Evolutionary conservation across 2,113 vertebrate species (phyloP), one percentile per base, ranked within the genome.

Genomic region (Paracyprichromis sp.): DNA sequence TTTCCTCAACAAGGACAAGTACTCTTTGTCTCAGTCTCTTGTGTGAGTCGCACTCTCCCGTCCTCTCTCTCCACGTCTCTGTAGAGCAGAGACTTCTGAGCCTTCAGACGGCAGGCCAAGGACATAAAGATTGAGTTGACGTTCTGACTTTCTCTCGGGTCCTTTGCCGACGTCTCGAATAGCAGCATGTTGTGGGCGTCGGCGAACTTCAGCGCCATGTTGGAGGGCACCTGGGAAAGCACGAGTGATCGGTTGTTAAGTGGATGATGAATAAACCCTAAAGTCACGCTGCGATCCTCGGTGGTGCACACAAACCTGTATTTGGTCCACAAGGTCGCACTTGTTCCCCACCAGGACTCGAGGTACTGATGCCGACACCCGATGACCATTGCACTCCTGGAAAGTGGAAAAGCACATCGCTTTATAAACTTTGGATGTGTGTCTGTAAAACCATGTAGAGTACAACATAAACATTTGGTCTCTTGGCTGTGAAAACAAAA

Each of bases 121-220:
- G 98, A 98, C 98, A 99, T 99, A 96, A 99, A 99, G 95, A 99
- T 99, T 3, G 98, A 98, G 83, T 99, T 97, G 86, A 99, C 98
- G 1, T 99, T 98, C 95, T 98, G 98, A 88, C 97, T 98, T 93
- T 99, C 98, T 95, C 96, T 96, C 19, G 98, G 98, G 96, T 99
- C 98, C 96, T 99, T 99, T 90, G 98, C 98, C 0, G 98, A 99
- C 5, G 98, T 99, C 95, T 99, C 98, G 79, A 99, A 99, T 86
- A 99, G 97, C 91, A 99, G 97, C 98, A 99, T 99, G 96, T 99
- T 99, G 94, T 99, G 98, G 88, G 98, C 95, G 0, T 99, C 98
- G 0, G 98, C 98, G 16, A 99, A 99, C 95, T 98, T 99, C 86
- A 99, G 93, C 4, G 98, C 98, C 94, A 96, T 94, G 91, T 97